These are phyloP conservation scores for Augochlora pura DNA, from an alignment of 1,140 invertebrate genomes.

Conservation along the genomic window DNA sequence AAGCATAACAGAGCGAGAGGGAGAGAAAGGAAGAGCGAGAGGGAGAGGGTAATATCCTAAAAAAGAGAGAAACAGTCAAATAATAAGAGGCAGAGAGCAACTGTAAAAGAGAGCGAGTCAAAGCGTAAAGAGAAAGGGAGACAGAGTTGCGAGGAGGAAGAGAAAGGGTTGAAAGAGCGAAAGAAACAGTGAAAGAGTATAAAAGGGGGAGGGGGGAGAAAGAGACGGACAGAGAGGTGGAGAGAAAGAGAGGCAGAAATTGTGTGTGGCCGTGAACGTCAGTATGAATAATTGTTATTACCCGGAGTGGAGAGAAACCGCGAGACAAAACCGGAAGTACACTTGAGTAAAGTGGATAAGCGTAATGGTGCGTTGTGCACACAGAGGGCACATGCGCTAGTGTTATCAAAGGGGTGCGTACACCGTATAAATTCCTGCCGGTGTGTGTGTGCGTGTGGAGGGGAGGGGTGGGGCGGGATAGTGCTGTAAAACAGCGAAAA, in stretches of 20 bases:
- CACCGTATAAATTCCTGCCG: constrained; percentile 8
- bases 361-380: constrained; percentile 39
- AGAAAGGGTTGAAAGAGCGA: background rate
- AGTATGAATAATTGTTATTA: constrained; percentile 46
- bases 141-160: too few relatives aligned
- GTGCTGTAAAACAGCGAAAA: constrained; percentile 9
- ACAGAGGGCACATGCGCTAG: constrained; percentile 36
- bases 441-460: too few relatives aligned
- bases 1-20: too few relatives aligned
- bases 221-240: too few relatives aligned
- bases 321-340: constrained; percentile 54
- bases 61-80: too few relatives aligned
- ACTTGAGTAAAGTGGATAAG: constrained; percentile 56
- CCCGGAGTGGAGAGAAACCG: constrained; percentile 35
- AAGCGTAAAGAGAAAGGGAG: too few relatives aligned
- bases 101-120: too few relatives aligned
- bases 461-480: background rate
- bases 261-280: constrained; percentile 29
- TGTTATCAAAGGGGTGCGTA: constrained; percentile 50
- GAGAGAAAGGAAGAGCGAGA: too few relatives aligned
- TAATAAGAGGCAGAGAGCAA: too few relatives aligned
- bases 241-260: constrained; percentile 8
- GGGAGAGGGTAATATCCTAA: too few relatives aligned
- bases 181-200: background rate
- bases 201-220: too few relatives aligned